Conservation (phyloP, 2,113 vertebrate species). For the Peromyscus californicus region DNA sequence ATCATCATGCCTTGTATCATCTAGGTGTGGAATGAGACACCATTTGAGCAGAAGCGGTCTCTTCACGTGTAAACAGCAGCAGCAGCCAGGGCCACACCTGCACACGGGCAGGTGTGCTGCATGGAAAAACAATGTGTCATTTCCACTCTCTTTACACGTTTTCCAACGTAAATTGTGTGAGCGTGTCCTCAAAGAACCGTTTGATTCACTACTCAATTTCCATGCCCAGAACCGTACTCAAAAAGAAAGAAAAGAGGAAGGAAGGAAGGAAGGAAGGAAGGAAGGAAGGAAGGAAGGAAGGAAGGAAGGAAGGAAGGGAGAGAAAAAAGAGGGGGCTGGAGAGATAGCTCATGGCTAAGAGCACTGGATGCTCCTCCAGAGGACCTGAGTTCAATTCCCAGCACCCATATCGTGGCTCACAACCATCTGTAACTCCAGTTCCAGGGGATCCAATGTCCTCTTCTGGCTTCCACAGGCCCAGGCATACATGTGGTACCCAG, state of each 20-base stretch:
- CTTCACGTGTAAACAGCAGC: background rate
- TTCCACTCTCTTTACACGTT: background rate
- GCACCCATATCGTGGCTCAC: background rate
- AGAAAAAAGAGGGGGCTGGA: too few species aligned
- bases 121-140: rapidly evolving
- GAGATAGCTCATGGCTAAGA: background rate
- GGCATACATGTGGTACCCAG: background rate
- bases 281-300: too few species aligned
- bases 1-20: background rate
- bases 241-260: too few species aligned
- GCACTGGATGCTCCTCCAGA: background rate
- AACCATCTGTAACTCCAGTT: background rate
- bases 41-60: background rate
- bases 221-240: background rate
- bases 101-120: background rate
- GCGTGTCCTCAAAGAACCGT: background rate
- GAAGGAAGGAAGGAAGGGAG: too few species aligned
- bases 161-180: background rate
- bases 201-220: background rate
- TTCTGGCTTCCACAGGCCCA: background rate
- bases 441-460: background rate
- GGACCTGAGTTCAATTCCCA: background rate
- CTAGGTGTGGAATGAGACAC: background rate
- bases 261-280: too few species aligned
- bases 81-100: background rate